Percentiles rank a stretch among this genome's conserved stretches.
Evolutionary conservation across 2,113 vertebrate species (phyloP).

Genomic region (Trinectes maculatus): DNA sequence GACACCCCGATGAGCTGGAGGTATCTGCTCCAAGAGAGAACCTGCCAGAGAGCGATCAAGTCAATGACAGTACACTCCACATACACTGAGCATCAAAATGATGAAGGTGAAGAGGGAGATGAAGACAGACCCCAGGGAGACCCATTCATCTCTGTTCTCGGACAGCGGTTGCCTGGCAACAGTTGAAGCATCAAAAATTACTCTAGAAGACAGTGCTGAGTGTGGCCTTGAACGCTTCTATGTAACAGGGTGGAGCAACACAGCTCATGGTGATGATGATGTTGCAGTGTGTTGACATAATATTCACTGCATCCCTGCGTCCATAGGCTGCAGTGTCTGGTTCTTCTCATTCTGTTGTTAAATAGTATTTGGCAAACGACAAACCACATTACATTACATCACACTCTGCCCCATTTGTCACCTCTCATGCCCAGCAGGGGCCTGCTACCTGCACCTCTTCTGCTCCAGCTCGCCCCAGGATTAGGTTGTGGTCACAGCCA

Average conservation of each 20-base stretch:
- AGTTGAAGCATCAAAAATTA: slow-evolving; percentile 53
- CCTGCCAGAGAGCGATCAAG: neutral
- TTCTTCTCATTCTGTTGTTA: too few relatives aligned
- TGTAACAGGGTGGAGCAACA: neutral
- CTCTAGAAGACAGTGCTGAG: slow-evolving; percentile 30
- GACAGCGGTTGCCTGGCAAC: slow-evolving; percentile 79
- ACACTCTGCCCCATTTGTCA: too few relatives aligned
- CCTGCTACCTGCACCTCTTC: too few relatives aligned
- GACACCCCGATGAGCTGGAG: neutral
- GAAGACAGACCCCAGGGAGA: slow-evolving; percentile 51
- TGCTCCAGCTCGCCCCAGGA: too few relatives aligned
- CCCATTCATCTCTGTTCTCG: slow-evolving; percentile 58
- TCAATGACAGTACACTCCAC: neutral
- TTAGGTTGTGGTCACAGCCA: too few relatives aligned
- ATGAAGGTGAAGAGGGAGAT: slow-evolving; percentile 36
- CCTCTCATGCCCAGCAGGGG: too few relatives aligned
- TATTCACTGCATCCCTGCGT: too few relatives aligned
- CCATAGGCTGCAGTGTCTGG: too few relatives aligned
- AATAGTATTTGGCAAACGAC: too few relatives aligned
- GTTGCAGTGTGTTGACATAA: neutral
- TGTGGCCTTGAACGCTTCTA: slow-evolving; percentile 48
- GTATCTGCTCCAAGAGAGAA: neutral
- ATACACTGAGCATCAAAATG: neutral
- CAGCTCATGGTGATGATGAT: neutral
- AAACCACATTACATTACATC: too few relatives aligned